Conservation (phyloP, 2,113 vertebrate genomes). For the Ifrita kowaldi region DNA sequence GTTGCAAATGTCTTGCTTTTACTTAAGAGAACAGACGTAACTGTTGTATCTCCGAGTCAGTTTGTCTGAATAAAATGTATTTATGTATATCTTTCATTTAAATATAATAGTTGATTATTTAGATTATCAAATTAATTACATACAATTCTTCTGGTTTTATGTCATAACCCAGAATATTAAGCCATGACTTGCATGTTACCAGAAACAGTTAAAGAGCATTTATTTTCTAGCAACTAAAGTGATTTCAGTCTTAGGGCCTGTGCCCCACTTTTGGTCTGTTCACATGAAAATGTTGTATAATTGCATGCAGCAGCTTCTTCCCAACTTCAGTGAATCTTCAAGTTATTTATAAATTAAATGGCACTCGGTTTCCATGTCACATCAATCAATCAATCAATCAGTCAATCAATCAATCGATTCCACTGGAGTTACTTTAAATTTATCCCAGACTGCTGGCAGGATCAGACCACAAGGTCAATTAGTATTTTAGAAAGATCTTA, state of each 20-base stretch:
- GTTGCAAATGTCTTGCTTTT: not conserved
- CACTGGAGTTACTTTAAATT: not conserved
- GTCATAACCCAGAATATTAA: not conserved
- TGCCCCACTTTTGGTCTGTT: not conserved
- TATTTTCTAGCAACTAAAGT: not conserved
- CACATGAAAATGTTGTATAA: not conserved
- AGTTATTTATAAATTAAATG: not conserved
- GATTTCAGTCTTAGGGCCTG: not conserved
- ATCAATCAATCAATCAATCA: not conserved
- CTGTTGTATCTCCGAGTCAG: not conserved
- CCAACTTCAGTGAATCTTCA: not conserved
- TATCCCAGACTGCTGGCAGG: not conserved
- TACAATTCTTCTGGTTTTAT: not conserved
- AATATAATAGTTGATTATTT: not conserved
- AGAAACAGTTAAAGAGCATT: not conserved
- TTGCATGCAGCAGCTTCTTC: accelerated
- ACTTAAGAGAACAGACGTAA: not conserved
- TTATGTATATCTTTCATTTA: not conserved
- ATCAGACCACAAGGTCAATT: not conserved
- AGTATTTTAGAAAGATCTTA: not conserved
- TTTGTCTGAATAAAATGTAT: not conserved
- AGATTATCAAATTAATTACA: not conserved
- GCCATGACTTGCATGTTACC: not conserved
- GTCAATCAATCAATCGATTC: not conserved
- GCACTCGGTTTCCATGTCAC: not conserved